Conservation (phyloP, 1,140 invertebrate species). For the Ostrea denselamellosa region DNA sequence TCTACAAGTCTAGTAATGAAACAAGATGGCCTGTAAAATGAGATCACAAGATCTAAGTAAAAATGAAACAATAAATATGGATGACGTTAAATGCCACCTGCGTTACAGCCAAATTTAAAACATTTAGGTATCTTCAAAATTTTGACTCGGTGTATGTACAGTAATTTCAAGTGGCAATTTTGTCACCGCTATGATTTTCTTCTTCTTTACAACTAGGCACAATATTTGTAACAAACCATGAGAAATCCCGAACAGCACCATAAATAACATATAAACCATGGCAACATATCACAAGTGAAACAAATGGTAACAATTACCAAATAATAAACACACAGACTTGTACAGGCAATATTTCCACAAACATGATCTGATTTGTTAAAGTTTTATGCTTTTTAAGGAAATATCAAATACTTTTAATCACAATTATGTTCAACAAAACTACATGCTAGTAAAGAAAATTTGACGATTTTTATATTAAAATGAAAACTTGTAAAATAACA, state of each 20-base stretch:
- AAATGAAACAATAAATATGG: constrained; percentile 5
- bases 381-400: background rate
- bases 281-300: constrained; percentile 31
- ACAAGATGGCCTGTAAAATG: constrained; percentile 26
- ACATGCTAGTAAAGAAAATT: too few species aligned
- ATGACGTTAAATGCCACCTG: constrained; percentile 27
- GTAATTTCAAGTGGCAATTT: background rate
- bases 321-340: constrained; percentile 7
- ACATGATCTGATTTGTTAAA: background rate
- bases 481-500: too few species aligned
- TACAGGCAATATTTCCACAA: background rate
- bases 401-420: too few species aligned
- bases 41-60: constrained; percentile 35
- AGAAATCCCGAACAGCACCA: constrained; percentile 21
- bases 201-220: background rate
- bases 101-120: background rate
- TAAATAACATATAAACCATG: constrained; percentile 19
- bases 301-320: background rate
- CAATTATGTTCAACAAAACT: too few species aligned
- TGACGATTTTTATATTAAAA: too few species aligned
- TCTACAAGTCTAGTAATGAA: background rate
- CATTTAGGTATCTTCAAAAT: background rate
- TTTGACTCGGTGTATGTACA: background rate
- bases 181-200: background rate
- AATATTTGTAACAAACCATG: background rate